Percentiles rank a stretch among this genome's conserved stretches.
These are phyloP conservation scores for Leptothorax acervorum DNA, from an alignment of 2,888 invertebrate species.

Conservation along the genomic window DNA sequence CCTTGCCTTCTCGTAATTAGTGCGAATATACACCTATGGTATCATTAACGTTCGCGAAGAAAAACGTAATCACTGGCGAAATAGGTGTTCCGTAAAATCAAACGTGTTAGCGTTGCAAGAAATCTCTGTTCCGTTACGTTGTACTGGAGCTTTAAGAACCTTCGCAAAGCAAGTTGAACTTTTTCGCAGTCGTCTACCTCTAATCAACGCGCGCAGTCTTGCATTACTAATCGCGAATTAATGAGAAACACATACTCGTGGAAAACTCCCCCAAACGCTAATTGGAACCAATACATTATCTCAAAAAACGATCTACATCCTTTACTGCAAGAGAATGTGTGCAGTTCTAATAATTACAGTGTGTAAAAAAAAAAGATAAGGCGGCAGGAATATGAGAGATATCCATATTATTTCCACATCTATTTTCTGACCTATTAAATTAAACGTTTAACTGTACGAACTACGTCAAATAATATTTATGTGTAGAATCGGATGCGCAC, in stretches of 20 bases:
- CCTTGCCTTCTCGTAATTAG: slow-evolving; percentile 16
- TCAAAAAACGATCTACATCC: not conserved
- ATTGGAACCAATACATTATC: not conserved
- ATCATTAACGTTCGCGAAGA: not conserved
- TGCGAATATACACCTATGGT: not conserved
- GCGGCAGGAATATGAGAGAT: not conserved
- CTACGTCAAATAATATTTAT: not conserved
- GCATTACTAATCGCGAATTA: slow-evolving; percentile 45
- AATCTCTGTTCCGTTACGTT: slow-evolving; percentile 22
- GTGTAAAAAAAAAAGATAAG: not conserved
- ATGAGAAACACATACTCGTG: slow-evolving; percentile 7
- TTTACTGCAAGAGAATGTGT: not conserved
- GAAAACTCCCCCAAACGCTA: not conserved
- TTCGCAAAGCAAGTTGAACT: slow-evolving; percentile 4
- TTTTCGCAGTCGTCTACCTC: slow-evolving; percentile 16
- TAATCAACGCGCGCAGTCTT: slow-evolving; percentile 34
- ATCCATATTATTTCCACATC: not conserved
- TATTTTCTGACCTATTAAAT: not conserved
- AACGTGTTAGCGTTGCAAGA: slow-evolving; percentile 8
- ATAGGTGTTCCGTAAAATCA: not conserved
- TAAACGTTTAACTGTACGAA: not conserved
- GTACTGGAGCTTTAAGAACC: not conserved
- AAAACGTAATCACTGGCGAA: not conserved
- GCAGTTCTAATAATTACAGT: not conserved
- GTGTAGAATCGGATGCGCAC: not conserved